Evolutionary conservation across 2,113 vertebrate species (phyloP), one percentile per base, ranked within the genome.

Genomic region (Trinectes maculatus): DNA sequence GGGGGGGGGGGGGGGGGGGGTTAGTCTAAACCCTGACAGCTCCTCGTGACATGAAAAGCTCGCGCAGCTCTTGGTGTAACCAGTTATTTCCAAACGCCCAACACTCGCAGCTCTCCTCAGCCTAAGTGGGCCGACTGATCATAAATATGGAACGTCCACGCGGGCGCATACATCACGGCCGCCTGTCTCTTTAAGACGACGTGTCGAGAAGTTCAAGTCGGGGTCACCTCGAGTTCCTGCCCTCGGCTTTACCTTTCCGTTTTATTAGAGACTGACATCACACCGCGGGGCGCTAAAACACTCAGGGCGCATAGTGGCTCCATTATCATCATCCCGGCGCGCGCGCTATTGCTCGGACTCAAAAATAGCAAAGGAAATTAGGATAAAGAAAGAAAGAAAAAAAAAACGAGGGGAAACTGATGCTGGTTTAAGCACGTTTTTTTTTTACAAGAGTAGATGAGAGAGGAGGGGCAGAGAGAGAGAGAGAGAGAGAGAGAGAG

Each of bases 201-300:
- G 90, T 92, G 92, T 86, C 84, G 91, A 86, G 84, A 91, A 90
- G 93, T 94, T 94, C 91, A 93, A 89, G 90, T 92, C 82, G 91
- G 90, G 93, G 93, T 94, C 93, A 94, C 76, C 71, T 66, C 67
- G 91, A 93, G 93, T 94, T 93, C 93, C 91, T 94, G 93, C 92
- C 93, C 93, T 93, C 90, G 77, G 83, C 85, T 88, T 94, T 94
- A 94, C 93, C 93, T 94, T 93, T 92, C 89, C 89, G 87, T 91
- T 94, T 92, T 92, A 92, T 91, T 92, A 86, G 91, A 91, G 91
- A 87, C 91, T 90, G 90, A 93, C 92, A 93, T 94, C 92, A 92
- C 91, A 89, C 9, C 34, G 3, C 90, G 84, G 90, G 87, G 89
- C 85, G 91, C 91, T 92, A 89, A 90, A 90, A 89, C 91, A 88